Evolutionary conservation across 2,888 invertebrate genomes (phyloP), one percentile per base, ranked within the genome.

Genomic region (Ophion costatus): DNA sequence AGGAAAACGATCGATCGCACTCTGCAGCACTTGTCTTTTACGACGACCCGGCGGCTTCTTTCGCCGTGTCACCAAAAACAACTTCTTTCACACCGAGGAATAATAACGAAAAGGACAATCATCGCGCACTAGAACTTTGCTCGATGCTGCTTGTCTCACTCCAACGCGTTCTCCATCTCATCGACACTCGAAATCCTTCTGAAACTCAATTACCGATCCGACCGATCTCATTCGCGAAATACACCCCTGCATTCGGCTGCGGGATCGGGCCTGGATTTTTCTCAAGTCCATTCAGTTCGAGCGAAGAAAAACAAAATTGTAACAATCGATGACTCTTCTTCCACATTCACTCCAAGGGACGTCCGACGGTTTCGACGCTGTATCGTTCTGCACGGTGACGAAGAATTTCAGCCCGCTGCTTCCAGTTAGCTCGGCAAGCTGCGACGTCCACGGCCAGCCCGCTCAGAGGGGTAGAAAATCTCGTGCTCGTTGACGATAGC

Each of bases 111-210:
- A 56, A 17, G 22, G 20, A 24, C 38, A 64, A 57, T 42, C 71
- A 83, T 77, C 73, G 69, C 84, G 78, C 84, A 84, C 80, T 78
- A 11, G 4, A 14, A 24, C 4, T n/a, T n/a, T 45, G 14, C 3
- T 3, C 7, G 29, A 38, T 29, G 56, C 22, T 29, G 3, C 17
- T n/a, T 29, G 33, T 56, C n/a, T 24, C 70, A 70, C 70, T 20
- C 24, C 5, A 9, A 4, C 66, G 2, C 29, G 4, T 17, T 4
- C 14, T 17, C 38, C 22, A 70, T n/a, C 56, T 33, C 7, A 7
- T 38, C 3, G 20, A 20, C 71, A 73, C 73, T 71, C 9, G 10
- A 33, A 33, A 24, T 6, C 45, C 24, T 56, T 4, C n/a, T 14
- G 20, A 22, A 59, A 73, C 38, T 73, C 17, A 22, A 73, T 22